These are phyloP conservation scores for Mycetomoellerius zeteki DNA, from an alignment of 1,140 invertebrate genomes.

Conservation along the genomic window DNA sequence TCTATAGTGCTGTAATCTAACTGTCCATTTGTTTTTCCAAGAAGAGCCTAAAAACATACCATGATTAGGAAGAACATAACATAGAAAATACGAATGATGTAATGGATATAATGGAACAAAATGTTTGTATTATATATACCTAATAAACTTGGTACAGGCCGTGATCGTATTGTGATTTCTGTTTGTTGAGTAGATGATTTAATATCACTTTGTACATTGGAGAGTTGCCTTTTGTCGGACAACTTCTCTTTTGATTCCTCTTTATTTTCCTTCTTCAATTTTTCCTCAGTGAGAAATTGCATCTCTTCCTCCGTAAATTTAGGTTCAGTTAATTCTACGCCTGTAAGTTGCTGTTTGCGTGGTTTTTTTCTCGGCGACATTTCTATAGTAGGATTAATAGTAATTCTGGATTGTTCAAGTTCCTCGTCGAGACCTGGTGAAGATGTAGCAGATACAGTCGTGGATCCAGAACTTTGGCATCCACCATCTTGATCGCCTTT, in stretches of 20 bases:
- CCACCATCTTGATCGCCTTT: slow-evolving; percentile 84
- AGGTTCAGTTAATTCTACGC: slow-evolving; percentile 84
- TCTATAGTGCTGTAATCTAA: slow-evolving; percentile 93
- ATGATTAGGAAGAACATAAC: not conserved
- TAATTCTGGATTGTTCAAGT: slow-evolving; percentile 86
- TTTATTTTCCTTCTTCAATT: slow-evolving; percentile 86
- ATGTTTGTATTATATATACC: slow-evolving; percentile 71
- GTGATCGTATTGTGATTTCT: slow-evolving; percentile 76
- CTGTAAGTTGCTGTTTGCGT: slow-evolving; percentile 85
- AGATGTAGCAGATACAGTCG: slow-evolving; percentile 93
- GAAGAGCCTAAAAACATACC: slow-evolving; percentile 84
- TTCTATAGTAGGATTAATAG: slow-evolving; percentile 83
- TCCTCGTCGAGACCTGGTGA: slow-evolving; percentile 91
- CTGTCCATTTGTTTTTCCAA: slow-evolving; percentile 87
- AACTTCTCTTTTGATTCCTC: slow-evolving; percentile 82
- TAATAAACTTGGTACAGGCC: slow-evolving; percentile 82
- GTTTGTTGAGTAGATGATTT: slow-evolving; percentile 67
- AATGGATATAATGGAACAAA: not conserved
- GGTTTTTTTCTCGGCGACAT: slow-evolving; percentile 88
- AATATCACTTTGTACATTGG: slow-evolving; percentile 70
- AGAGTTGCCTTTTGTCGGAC: slow-evolving; percentile 76
- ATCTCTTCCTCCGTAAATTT: slow-evolving; percentile 90
- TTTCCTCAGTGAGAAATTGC: slow-evolving; percentile 89
- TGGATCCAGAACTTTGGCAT: slow-evolving; percentile 90
- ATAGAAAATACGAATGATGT: slow-evolving; percentile 20